These are phyloP conservation scores for Linnaemya tessellans DNA, from an alignment of 2,888 invertebrate species.

Conservation along the genomic window DNA sequence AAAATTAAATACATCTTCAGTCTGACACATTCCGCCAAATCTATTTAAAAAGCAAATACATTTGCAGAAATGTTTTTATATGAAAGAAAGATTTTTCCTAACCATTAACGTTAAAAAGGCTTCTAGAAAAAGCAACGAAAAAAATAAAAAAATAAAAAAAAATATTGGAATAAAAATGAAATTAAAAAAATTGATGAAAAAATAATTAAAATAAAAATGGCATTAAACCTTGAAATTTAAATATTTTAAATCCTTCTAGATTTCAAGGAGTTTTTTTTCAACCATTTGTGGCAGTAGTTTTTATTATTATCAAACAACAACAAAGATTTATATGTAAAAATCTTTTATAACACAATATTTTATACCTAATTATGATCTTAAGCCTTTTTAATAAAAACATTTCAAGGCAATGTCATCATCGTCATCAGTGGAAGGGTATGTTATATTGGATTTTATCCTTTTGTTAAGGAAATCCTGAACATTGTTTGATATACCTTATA, in stretches of 20 bases:
- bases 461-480: conserved; percentile 4
- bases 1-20: too few relatives aligned
- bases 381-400: conserved; percentile 16
- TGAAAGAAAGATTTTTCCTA: not conserved
- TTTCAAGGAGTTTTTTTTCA: conserved; percentile 16
- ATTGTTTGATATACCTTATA: conserved; percentile 22
- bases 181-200: conserved; percentile 24
- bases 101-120: conserved; percentile 25
- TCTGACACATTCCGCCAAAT: too few relatives aligned
- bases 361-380: not conserved
- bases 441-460: conserved; percentile 10
- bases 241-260: not conserved
- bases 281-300: conserved; percentile 43
- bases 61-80: conserved; percentile 28
- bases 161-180: not conserved
- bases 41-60: conserved; percentile 68
- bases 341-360: conserved; percentile 28
- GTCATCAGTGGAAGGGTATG: conserved; percentile 19
- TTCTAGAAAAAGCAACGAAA: not conserved
- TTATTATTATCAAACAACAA: conserved; percentile 37
- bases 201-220: conserved; percentile 36
- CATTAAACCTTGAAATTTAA: conserved; percentile 22
- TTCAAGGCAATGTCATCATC: conserved; percentile 26
- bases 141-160: conserved; percentile 2
- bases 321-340: conserved; percentile 24